Percentiles rank a stretch among this genome's conserved stretches.
phyloP scores from a whole-genome alignment of 2,113 vertebrate species.

The Coregonus clupeaformis region DNA sequence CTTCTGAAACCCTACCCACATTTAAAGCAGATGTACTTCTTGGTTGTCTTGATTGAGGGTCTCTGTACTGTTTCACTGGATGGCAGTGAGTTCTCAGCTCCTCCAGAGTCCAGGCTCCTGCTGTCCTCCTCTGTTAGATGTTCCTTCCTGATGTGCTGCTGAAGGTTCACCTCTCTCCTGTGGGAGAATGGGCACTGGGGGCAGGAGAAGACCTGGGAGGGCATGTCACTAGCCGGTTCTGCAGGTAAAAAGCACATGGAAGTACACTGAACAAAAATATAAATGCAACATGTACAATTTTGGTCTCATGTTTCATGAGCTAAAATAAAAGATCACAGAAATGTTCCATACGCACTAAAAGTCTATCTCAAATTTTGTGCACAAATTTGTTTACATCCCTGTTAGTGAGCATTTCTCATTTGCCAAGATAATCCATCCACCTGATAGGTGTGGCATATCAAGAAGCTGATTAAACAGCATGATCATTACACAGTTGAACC shows the following conservation, averaged over 20 bases:
- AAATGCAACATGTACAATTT: too few species aligned
- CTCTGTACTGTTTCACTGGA: not conserved
- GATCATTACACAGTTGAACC: too few species aligned
- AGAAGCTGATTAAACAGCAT: too few species aligned
- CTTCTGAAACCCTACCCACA: slow-evolving; percentile 13
- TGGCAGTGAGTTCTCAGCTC: not conserved
- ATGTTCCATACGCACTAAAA: too few species aligned
- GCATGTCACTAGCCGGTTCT: not conserved
- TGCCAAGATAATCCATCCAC: not conserved
- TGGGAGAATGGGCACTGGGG: not conserved
- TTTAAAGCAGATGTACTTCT: slow-evolving; percentile 10
- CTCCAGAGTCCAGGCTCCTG: not conserved
- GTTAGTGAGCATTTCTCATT: not conserved
- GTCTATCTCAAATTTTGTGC: too few species aligned
- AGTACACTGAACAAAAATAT: not conserved
- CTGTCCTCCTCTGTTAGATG: not conserved
- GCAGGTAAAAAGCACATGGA: not conserved
- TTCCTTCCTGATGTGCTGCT: not conserved
- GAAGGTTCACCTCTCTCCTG: not conserved
- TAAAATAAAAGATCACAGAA: too few species aligned
- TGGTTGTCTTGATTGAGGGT: not conserved
- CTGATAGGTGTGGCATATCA: too few species aligned
- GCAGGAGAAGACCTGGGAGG: not conserved
- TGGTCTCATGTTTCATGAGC: too few species aligned
- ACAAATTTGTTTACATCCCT: too few species aligned